Base-by-base conservation (phyloP, 2,888 invertebrate species). In the Protophormia terraenovae region DNA sequence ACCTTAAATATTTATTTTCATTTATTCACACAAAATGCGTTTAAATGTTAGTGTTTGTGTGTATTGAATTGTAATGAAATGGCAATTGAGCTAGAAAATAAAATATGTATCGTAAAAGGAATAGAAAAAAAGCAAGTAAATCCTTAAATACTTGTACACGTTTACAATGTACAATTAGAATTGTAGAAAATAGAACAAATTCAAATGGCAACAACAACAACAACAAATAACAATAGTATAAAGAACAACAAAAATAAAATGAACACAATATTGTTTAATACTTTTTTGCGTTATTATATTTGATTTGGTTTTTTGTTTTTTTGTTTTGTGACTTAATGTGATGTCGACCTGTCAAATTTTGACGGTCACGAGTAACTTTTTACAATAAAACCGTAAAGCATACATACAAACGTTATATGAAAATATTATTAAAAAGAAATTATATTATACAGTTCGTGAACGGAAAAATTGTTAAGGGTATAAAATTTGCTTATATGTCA, bases 321-420 rank as follows among this genome's bases (percentile, higher is more conserved):
- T 29, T 78, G 24, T 73, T 73, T 62, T 64, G 69, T 66, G 85
- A 82, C 78, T 82, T 85, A 85, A 85, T 85, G 85, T 85, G 78
- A 78, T 85, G 84, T 73, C 64, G 80, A 87, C 89, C 89, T 91
- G 90, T 91, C 90, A 90, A 90, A 90, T 79, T 88, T 90, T 90
- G 90, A 91, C 89, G 91, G 89, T 89, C 90, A 88, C 88, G 89
- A 86, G 69, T 75, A 64, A 80, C 80, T 83, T 79, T 80, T 80
- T 71, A 84, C 71, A 80, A 81, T 80, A 84, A 81, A 71, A 71
- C 35, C 55, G n/a, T 77, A 80, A 35, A 62, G 32, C 38, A 67
- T 50, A 41, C 38, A 67, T 50, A 67, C 47, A 73, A 50, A 45
- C 24, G 27, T 14, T 27, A 24, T 27, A 72, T 19, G 47, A 38